Conservation (phyloP, 2,113 vertebrate species). For the Dicaeum eximium region DNA sequence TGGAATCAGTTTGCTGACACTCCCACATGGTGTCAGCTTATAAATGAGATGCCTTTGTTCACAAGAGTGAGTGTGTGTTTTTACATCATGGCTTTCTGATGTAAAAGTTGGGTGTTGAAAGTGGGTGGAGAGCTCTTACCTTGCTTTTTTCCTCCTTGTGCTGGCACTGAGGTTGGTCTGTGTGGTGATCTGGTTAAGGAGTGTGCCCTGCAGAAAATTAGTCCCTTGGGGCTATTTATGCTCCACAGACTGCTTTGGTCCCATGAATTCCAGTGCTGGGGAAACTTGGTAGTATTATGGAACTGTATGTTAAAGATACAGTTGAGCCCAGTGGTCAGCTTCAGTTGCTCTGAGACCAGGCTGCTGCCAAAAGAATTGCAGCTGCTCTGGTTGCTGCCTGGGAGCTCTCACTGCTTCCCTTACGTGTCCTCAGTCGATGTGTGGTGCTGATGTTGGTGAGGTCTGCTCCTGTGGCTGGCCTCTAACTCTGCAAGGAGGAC, state of each 20-base stretch:
- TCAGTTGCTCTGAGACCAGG: neutral
- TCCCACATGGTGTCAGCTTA: neutral
- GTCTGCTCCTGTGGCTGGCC: neutral
- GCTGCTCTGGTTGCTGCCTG: neutral
- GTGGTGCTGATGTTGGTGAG: neutral
- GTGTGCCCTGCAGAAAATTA: neutral
- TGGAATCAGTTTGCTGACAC: neutral
- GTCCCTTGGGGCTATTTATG: neutral
- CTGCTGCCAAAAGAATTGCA: neutral
- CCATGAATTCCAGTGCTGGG: neutral
- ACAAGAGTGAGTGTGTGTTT: neutral
- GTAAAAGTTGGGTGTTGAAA: neutral
- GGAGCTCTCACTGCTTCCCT: neutral
- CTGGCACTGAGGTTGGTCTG: neutral
- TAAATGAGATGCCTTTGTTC: neutral
- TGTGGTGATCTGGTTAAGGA: neutral
- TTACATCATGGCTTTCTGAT: neutral
- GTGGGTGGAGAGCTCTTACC: neutral
- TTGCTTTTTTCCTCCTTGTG: neutral
- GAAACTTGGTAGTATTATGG: neutral
- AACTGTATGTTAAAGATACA: neutral
- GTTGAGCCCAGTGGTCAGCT: neutral
- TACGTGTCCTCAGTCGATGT: accelerated
- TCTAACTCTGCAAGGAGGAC: neutral
- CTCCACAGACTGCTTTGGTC: neutral